A percentile compares a stretch with the other conserved stretches of the same genome.
These are phyloP conservation scores for Xenentodon cancila DNA, from an alignment of 2,797 vertebrate species.

Conservation along the genomic window DNA sequence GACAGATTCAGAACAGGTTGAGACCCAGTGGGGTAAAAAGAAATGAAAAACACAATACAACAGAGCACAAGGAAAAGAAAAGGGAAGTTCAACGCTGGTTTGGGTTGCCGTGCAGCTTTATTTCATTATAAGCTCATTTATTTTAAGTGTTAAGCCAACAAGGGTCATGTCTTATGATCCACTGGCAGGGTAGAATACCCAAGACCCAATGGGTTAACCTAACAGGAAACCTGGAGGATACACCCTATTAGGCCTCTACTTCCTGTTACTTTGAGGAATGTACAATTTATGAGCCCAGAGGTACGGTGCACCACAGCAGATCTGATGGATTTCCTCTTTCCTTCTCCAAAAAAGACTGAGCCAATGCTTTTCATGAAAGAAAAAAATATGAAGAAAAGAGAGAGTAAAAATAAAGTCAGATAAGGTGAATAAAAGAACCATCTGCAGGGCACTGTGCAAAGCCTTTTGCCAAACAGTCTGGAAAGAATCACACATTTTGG, in stretches of 20 bases:
- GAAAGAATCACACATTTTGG: conserved; percentile 85
- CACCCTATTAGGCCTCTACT: conserved; percentile 82
- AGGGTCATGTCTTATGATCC: conserved; percentile 55
- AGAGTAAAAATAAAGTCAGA: conserved; percentile 64
- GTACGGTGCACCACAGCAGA: conserved; percentile 73
- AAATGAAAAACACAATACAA: conserved; percentile 2
- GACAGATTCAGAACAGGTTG: not conserved
- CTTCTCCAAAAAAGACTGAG: conserved; percentile 65
- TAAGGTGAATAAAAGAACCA: conserved; percentile 81
- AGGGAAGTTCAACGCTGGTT: conserved; percentile 15
- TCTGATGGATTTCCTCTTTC: conserved; percentile 85
- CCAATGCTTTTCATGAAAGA: conserved; percentile 72
- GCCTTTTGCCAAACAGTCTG: conserved; percentile 86
- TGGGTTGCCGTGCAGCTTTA: conserved; percentile 50
- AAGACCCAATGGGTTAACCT: conserved; percentile 70
- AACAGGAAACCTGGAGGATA: conserved; percentile 83
- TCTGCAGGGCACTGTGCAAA: conserved; percentile 81
- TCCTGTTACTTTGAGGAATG: conserved; percentile 84
- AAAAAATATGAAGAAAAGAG: conserved; percentile 42
- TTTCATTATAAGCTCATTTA: conserved; percentile 53
- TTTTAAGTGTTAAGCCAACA: conserved; percentile 55
- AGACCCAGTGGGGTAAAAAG: conserved; percentile 2
- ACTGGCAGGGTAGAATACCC: conserved; percentile 56
- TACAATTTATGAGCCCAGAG: conserved; percentile 79
- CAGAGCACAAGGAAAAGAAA: not conserved